These are phyloP conservation scores for Thymelicus sylvestris DNA, from an alignment of 2,888 invertebrate genomes.

Conservation along the genomic window DNA sequence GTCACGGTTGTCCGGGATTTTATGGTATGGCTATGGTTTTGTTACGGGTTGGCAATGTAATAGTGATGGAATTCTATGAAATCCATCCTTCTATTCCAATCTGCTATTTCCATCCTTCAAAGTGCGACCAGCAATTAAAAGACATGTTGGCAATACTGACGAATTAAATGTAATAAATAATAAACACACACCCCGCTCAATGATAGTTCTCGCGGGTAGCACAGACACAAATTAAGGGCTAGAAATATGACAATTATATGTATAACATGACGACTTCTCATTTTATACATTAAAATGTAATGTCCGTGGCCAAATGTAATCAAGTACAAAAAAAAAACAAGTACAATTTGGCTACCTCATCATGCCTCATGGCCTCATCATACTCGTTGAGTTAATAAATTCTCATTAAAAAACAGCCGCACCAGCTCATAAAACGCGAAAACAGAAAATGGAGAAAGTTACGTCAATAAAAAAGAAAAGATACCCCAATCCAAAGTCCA, in stretches of 20 bases:
- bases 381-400: neutral
- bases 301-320: no score
- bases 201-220: no score
- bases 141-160: no score
- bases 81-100: neutral
- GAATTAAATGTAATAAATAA: no score
- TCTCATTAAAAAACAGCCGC: neutral
- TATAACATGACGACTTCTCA: no score
- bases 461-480: neutral
- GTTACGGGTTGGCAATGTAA: neutral
- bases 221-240: no score
- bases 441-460: conserved; percentile 5
- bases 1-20: conserved; percentile 8
- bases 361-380: no score
- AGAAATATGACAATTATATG: no score
- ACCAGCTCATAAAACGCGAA: neutral
- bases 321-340: no score
- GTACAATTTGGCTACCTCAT: no score
- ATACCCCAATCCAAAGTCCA: neutral
- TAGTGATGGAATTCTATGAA: neutral
- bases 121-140: neutral
- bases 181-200: no score
- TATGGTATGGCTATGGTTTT: neutral
- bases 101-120: neutral
- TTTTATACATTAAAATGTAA: no score